Conservation (phyloP, 2,888 invertebrate genomes). For the Pristionchus arcanus region DNA sequence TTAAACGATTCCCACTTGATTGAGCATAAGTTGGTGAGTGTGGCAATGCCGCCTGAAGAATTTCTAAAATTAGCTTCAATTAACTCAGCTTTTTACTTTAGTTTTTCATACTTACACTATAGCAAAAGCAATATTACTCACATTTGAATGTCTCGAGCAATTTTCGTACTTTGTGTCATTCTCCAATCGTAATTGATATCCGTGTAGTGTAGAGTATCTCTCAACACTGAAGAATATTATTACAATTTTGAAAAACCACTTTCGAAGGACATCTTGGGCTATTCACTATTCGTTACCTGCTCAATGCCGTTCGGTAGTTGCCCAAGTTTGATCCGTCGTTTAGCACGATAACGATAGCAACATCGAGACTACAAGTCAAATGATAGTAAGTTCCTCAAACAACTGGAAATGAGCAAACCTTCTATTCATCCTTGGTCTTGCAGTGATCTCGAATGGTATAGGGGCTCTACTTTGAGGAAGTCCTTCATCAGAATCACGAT, state of each 20-base stretch:
- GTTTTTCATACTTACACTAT: not conserved
- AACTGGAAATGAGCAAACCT: not conserved
- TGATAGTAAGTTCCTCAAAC: not conserved
- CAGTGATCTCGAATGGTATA: not conserved
- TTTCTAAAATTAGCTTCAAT: not conserved
- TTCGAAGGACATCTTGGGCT: not conserved
- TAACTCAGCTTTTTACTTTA: not conserved
- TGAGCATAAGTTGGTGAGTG: not conserved
- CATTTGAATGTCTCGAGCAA: not conserved
- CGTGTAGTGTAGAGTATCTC: not conserved
- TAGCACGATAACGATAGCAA: not conserved
- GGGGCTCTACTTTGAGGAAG: not conserved
- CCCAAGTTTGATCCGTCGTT: not conserved
- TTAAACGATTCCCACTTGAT: not conserved
- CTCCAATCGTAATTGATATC: not conserved
- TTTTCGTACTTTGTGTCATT: not conserved
- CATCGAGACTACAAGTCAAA: not conserved
- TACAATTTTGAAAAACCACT: not conserved
- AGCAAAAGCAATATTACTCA: not conserved
- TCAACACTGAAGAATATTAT: not conserved
- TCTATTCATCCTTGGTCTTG: not conserved
- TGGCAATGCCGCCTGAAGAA: slow-evolving; percentile 37
- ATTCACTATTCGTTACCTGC: not conserved
- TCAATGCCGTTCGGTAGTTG: not conserved
- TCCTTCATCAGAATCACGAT: too few relatives aligned